Conservation (phyloP, 2,797 vertebrate species). For the Spinus olivaceus region DNA sequence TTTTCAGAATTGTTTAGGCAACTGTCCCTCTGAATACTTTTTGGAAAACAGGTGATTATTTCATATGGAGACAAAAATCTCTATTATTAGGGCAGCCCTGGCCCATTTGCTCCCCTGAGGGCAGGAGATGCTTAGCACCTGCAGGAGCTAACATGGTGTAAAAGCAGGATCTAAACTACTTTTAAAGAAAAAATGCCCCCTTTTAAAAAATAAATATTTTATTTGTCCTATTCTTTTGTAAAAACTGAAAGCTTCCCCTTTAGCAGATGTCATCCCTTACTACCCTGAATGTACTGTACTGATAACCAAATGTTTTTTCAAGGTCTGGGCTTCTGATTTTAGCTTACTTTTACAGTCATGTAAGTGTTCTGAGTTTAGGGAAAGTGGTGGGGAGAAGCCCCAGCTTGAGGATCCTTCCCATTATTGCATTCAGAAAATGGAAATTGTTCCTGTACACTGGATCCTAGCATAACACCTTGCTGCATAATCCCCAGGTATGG, state of each 20-base stretch:
- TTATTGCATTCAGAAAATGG: neutral
- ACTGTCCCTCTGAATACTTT: neutral
- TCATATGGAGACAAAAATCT: neutral
- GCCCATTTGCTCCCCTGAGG: neutral
- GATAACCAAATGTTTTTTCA: neutral
- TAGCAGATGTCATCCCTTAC: neutral
- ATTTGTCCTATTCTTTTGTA: neutral
- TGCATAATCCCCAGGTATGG: neutral
- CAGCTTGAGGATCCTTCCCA: neutral
- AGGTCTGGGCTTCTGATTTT: neutral
- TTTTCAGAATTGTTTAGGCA: neutral
- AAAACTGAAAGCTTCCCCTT: neutral
- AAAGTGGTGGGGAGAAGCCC: neutral
- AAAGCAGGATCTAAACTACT: neutral
- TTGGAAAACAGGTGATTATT: neutral
- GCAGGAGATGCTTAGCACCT: neutral
- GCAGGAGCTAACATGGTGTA: neutral
- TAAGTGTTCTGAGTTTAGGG: neutral
- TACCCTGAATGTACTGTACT: neutral
- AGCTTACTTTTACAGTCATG: neutral
- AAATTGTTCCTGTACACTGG: neutral
- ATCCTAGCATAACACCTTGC: neutral
- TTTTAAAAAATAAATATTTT: neutral
- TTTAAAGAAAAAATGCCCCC: neutral
- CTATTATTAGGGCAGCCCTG: neutral